These are phyloP conservation scores for Pogonomyrmex californicus DNA, from an alignment of 1,140 invertebrate species.

Conservation along the genomic window DNA sequence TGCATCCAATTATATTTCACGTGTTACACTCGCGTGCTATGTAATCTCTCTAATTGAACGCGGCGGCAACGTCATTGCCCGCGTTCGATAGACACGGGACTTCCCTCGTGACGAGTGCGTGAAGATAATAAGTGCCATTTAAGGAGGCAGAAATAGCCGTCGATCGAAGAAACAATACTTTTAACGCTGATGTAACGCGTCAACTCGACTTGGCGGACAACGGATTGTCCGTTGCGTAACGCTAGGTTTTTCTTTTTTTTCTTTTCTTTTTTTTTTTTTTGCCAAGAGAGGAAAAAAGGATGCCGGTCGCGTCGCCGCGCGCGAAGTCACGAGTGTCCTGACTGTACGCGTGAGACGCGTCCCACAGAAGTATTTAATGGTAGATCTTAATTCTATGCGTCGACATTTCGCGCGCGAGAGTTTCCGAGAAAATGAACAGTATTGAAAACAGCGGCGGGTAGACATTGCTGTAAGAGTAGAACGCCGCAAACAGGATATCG, in stretches of 20 bases:
- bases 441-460: background rate
- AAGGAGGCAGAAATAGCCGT: background rate
- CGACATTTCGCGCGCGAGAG: background rate
- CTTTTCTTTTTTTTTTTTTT: background rate
- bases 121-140: background rate
- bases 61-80: background rate
- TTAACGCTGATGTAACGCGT: background rate
- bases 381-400: background rate
- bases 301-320: background rate
- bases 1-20: background rate
- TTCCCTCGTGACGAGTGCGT: too few species aligned
- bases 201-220: background rate
- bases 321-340: background rate
- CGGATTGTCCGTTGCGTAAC: conserved; percentile 12
- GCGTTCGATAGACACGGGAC: background rate
- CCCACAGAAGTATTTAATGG: background rate
- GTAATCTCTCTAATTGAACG: background rate
- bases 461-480: conserved; percentile 16
- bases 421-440: conserved; percentile 20
- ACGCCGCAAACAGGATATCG: conserved; percentile 15
- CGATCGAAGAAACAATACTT: background rate
- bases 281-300: background rate
- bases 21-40: background rate
- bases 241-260: background rate
- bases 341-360: background rate